A percentile compares a stretch with the other conserved stretches of the same genome.
Evolutionary conservation across 2,797 vertebrate species (phyloP).

Genomic region (Loriculus beryllinus): DNA sequence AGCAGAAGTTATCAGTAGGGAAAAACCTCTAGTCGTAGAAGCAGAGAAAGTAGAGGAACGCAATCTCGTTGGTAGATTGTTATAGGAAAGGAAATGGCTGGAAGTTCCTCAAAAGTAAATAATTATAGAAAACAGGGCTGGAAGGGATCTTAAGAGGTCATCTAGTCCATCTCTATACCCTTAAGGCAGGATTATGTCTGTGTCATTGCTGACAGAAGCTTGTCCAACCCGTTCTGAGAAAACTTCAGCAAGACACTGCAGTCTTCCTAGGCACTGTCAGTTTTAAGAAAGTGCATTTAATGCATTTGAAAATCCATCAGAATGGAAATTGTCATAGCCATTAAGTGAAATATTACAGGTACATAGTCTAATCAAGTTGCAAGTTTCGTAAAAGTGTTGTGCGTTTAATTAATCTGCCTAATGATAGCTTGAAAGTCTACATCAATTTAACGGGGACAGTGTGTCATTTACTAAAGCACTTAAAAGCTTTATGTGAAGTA

Average conservation of each 20-base stretch:
- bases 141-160: slow-evolving; percentile 21
- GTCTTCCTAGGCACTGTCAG: not conserved
- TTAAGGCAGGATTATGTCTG: slow-evolving; percentile 28
- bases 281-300: not conserved
- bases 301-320: not conserved
- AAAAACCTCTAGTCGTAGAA: not conserved
- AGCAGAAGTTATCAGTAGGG: not conserved
- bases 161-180: slow-evolving; percentile 26
- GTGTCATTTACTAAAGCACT: not conserved
- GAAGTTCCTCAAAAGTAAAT: slow-evolving; percentile 23
- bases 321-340: not conserved
- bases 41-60: not conserved
- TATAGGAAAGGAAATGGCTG: not conserved
- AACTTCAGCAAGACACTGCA: not conserved
- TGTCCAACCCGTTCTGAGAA: not conserved
- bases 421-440: not conserved
- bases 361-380: not conserved
- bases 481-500: not conserved
- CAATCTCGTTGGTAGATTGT: not conserved
- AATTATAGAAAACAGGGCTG: not conserved
- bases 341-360: not conserved
- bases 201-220: not conserved
- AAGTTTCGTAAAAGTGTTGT: not conserved
- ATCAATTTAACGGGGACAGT: not conserved
- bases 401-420: not conserved